phyloP scores from a whole-genome alignment of 2,888 invertebrate genomes.

The Xylophagus ater region DNA sequence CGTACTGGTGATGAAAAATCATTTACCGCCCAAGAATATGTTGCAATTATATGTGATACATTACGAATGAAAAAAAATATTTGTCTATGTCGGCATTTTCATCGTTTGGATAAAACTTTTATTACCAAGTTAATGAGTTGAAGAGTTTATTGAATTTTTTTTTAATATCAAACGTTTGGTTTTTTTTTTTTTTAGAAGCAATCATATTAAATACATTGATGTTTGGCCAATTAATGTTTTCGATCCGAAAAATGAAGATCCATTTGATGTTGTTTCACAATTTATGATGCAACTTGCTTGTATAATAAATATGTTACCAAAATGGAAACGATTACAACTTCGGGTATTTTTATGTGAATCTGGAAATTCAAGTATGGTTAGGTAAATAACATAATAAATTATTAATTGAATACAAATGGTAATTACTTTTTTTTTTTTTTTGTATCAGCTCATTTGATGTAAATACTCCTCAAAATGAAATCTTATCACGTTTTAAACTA shows the following conservation, averaged over 20 bases:
- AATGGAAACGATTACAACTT: constrained; percentile 78
- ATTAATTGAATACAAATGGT: too few species aligned
- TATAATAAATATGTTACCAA: constrained; percentile 81
- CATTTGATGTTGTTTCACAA: constrained; percentile 81
- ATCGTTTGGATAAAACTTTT: constrained; percentile 65
- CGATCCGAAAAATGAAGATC: constrained; percentile 60
- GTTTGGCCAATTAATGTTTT: constrained; percentile 96
- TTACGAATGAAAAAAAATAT: constrained; percentile 90
- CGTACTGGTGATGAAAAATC: constrained; percentile 38
- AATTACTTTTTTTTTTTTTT: constrained; percentile 3
- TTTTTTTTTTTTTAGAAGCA: constrained; percentile 25
- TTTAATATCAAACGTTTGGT: constrained; percentile 4
- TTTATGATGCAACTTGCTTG: constrained; percentile 96
- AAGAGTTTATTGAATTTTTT: constrained; percentile 15
- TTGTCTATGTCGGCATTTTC: constrained; percentile 86
- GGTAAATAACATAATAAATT: constrained; percentile 1
- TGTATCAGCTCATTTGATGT: constrained; percentile 29
- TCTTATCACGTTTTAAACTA: constrained; percentile 40
- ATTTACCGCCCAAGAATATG: constrained; percentile 55
- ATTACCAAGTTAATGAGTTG: constrained; percentile 49
- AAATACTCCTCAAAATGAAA: constrained; percentile 30
- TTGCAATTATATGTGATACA: constrained; percentile 76
- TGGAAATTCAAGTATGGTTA: constrained; percentile 22
- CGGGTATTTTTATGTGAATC: constrained; percentile 75
- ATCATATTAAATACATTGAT: constrained; percentile 70